Base-by-base conservation (phyloP, 92 coral and sea anemone species). In the Nematostella vectensis region DNA sequence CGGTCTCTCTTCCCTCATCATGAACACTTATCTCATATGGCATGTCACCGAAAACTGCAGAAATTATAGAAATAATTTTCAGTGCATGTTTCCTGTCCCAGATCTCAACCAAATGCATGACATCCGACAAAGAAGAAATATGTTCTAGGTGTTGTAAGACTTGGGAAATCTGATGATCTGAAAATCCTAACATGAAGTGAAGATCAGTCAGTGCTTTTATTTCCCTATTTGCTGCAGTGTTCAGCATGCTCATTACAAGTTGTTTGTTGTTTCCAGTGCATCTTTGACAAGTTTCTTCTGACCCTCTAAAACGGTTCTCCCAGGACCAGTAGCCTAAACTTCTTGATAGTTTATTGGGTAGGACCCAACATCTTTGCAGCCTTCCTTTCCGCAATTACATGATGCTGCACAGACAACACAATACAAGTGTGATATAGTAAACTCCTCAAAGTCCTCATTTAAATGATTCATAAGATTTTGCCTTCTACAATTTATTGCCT, bases 11-110 rank as follows among this genome's bases (percentile, higher is more conserved):
- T 11, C 25, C 17, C 12, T 9, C 47, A 18, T 3, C 3, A 50
- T 50, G 13, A 2, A 6, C 16, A 48, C 24, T 25, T 16, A 25
- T 49, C 37, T 50, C 55, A 11, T 25, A 22, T 13, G 16, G 25
- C 9, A 48, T 29, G 30, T 79, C 81, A 25, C 31, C 33, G 61
- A 79, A 79, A 15, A 67, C 63, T 21, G 16, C 29, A 18, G 37
- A 19, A 0, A 79, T 17, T 1, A 67, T 24, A 2, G 68, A 55
- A 1, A 80, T 12, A 19, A 68, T 69, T 47, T 59, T 67, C 25
- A 43, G 40, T 31, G 76, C 81, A 79, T 79, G 86, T 18, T 56
- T 24, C 68, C 21, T 58, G 62, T 79, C 80, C 86, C 86, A 79
- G 23, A 65, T 61, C 45, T 79, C 86, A 4, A 79, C 76, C 12